Evolutionary conservation across 2,113 vertebrate species (phyloP), one percentile per base, ranked within the genome.

Genomic region (Ailuropoda melanoleuca): DNA sequence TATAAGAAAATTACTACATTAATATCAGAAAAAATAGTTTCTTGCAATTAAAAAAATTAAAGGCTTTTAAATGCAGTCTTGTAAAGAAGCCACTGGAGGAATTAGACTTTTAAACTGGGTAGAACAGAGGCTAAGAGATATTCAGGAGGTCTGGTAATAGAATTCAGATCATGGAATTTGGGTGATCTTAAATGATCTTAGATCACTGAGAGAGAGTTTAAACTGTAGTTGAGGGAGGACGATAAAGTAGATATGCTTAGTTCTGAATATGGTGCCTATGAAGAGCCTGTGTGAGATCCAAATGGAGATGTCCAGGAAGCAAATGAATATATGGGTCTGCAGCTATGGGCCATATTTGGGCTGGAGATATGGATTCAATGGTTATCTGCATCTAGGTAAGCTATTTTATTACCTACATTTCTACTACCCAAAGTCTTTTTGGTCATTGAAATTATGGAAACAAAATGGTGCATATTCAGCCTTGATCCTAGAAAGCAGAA

Each of bases 1-100:
- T 96, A 80, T 7, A 74, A 90, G 62, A 88, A 90, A 90, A 92
- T 82, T 75, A 77, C 29, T 90, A 39, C 34, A 56, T 31, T 90
- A 90, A 15, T 97, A n/a, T 94, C 60, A 93, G 66, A 66, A 97
- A 94, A 74, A 26, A 78, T 84, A 74, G 11, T 81, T 74, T 88
- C 11, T 78, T 68, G 37, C 48, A 53, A 46, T 53, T 89, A 48
- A 29, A 43, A 70, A 62, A 55, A 77, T 43, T 6, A 46, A 64
- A 8, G 8, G 18, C 8, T 81, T 83, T 92, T 26, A 88, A 82
- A 24, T 53, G 43, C 43, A 55, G 55, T 23, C 24, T 77, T 74
- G 17, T 58, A 6, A 87, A 90, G 50, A 88, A 82, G 23, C 11
- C 10, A 19, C 5, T 90, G 53, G 31, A 48, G 26, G 29, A 60